A percentile compares a stretch with the other conserved stretches of the same genome.
These are phyloP conservation scores for Pygmarrhopalites habei DNA, from an alignment of 1,140 invertebrate species.

Conservation along the genomic window DNA sequence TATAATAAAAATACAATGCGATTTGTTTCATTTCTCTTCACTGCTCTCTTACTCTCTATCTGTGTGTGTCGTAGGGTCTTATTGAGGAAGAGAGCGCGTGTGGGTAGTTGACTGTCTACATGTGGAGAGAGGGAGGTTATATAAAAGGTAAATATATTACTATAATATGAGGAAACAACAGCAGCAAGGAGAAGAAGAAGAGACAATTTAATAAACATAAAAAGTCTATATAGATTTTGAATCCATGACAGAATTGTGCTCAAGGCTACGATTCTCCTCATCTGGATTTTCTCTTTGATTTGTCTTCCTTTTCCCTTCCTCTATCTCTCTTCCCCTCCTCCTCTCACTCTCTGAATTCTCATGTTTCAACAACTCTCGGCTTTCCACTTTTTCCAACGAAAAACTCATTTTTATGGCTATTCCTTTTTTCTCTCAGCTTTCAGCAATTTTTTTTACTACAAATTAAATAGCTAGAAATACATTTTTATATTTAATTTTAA, in stretches of 20 bases:
- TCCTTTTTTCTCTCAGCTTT: no score
- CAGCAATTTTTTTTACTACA: no score
- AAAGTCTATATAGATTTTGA: constrained; percentile 9
- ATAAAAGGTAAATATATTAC: not conserved
- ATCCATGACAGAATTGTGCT: constrained; percentile 7
- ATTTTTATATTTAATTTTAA: no score
- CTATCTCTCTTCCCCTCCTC: not conserved
- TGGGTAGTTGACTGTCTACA: not conserved
- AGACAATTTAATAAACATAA: constrained; percentile 18
- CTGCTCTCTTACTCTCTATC: not conserved
- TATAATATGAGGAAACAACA: not conserved
- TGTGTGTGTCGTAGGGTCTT: not conserved
- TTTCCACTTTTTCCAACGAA: not conserved
- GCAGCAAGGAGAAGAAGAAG: not conserved
- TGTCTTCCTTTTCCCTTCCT: no score
- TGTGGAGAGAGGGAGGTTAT: not conserved
- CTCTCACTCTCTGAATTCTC: not conserved
- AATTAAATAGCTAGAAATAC: no score
- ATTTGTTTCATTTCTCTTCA: not conserved
- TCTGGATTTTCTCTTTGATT: no score
- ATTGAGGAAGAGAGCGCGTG: not conserved
- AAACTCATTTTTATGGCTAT: no score
- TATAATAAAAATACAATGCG: not conserved
- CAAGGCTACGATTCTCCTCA: no score
- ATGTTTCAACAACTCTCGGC: not conserved